Evolutionary conservation across 2,888 invertebrate genomes (phyloP).

Genomic region (Cerastoderma edule): DNA sequence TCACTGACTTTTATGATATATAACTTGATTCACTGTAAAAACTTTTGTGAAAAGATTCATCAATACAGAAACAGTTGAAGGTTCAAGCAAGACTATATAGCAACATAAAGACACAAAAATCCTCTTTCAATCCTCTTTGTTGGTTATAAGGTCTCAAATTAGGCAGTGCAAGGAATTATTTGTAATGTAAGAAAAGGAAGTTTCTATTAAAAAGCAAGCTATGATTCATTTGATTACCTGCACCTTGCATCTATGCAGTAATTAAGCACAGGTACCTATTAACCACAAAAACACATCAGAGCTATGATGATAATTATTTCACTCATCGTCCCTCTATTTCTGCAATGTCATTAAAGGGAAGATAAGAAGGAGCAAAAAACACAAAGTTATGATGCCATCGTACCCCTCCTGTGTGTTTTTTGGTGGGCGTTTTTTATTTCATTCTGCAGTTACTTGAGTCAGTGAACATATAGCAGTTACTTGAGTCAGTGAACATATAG

Average conservation of each 20-base stretch:
- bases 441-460: no score
- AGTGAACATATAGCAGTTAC: no score
- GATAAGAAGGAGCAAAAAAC: no score
- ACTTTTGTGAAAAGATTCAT: not conserved
- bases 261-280: constrained; percentile 18
- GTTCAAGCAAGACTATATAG: not conserved
- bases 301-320: constrained; percentile 1
- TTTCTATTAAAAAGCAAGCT: no score
- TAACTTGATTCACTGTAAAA: no score
- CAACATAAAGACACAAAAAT: not conserved
- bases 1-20: no score
- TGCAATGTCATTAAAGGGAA: not conserved
- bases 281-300: constrained; percentile 6
- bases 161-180: not conserved
- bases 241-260: constrained; percentile 11
- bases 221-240: not conserved
- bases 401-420: no score
- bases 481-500: no score
- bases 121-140: not conserved
- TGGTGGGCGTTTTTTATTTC: no score
- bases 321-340: not conserved
- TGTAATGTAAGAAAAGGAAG: not conserved
- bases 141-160: not conserved
- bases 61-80: not conserved
- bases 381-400: no score